phyloP scores from a whole-genome alignment of 2,888 invertebrate species.

The Drosophila stalkeri region DNA sequence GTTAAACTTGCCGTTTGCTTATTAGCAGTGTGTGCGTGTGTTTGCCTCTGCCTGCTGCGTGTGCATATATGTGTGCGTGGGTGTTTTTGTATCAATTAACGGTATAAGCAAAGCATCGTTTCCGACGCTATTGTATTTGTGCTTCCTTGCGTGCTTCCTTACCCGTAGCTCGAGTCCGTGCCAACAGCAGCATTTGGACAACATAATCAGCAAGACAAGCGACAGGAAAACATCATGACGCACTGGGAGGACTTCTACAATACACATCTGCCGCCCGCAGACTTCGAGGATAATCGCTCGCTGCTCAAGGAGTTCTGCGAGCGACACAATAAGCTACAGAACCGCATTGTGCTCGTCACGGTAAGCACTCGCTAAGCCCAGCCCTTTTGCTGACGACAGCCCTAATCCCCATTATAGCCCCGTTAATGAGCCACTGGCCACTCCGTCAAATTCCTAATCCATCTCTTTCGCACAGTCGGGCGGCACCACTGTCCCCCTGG shows the following conservation, averaged over 20 bases:
- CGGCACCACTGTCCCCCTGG: slow-evolving; percentile 98
- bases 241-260: slow-evolving; percentile 95
- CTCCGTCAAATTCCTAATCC: slow-evolving; percentile 5
- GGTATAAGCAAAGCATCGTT: slow-evolving; percentile 60
- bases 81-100: slow-evolving; percentile 62
- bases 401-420: slow-evolving; percentile 23
- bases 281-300: slow-evolving; percentile 90
- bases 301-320: slow-evolving; percentile 91
- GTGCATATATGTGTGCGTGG: slow-evolving; percentile 6
- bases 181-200: slow-evolving; percentile 5
- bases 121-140: slow-evolving; percentile 63
- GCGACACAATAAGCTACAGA: slow-evolving; percentile 88
- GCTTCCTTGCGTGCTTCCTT: slow-evolving; percentile 66
- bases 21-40: slow-evolving; percentile 24
- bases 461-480: slow-evolving; percentile 89
- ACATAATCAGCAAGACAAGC: slow-evolving; percentile 20
- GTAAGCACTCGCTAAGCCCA: slow-evolving; percentile 86
- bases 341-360: slow-evolving; percentile 92
- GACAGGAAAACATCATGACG: slow-evolving; percentile 72
- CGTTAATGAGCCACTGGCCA: slow-evolving; percentile 27
- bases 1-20: slow-evolving; percentile 35
- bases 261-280: slow-evolving; percentile 90
- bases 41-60: slow-evolving; percentile 5
- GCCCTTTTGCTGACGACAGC: neutral
- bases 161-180: slow-evolving; percentile 21